Conservation (phyloP, 35 echinoderm and acorn worm genomes). For the Nesometra sesokonis region DNA sequence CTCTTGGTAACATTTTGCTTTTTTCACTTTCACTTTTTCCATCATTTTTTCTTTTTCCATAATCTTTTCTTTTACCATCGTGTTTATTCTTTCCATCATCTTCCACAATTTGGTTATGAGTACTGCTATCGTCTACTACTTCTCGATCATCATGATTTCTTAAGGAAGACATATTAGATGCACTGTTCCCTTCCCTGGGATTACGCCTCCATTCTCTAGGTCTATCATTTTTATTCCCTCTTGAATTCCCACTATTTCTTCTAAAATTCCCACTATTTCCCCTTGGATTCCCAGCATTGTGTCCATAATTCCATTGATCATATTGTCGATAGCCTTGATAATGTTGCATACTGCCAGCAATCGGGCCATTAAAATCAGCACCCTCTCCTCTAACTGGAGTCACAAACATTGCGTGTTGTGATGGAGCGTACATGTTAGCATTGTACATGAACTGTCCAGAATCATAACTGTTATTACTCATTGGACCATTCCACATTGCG, state of each 20-base stretch:
- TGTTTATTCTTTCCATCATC: not conserved
- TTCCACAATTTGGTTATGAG: no score
- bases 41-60: not conserved
- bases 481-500: not conserved
- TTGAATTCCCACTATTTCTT: not conserved
- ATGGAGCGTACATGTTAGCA: not conserved
- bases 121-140: no score
- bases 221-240: conserved; percentile 1
- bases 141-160: no score
- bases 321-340: not conserved
- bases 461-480: not conserved
- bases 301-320: not conserved
- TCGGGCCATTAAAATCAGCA: not conserved
- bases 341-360: not conserved
- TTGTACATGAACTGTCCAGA: not conserved
- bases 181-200: not conserved
- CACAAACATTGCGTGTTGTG: not conserved
- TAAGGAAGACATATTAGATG: no score
- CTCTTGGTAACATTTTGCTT: not conserved
- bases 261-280: not conserved
- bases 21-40: not conserved
- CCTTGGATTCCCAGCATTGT: not conserved
- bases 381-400: not conserved
- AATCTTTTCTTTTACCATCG: not conserved
- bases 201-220: not conserved